phyloP scores from a whole-genome alignment of 2,888 invertebrate genomes.

The Osmoderma eremita region DNA sequence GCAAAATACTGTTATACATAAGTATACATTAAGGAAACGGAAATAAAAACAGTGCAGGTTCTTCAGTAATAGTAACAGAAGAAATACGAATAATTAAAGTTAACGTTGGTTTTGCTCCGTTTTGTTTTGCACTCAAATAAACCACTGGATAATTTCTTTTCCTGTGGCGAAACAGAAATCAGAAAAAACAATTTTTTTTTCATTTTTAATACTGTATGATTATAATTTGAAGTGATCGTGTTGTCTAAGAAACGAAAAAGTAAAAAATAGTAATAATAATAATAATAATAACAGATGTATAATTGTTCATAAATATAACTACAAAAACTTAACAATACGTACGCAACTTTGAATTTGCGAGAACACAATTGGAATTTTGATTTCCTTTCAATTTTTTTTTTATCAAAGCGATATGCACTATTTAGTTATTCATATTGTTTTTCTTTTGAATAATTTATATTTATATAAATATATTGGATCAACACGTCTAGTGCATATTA shows the following conservation, averaged over 20 bases:
- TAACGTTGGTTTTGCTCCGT: no score
- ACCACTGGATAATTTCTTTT: not conserved
- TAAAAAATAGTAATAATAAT: slow-evolving; percentile 10
- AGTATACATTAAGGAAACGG: slow-evolving; percentile 48
- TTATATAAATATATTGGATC: slow-evolving; percentile 13
- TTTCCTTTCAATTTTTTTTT: slow-evolving; percentile 25
- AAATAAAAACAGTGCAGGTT: slow-evolving; percentile 5
- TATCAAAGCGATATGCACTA: slow-evolving; percentile 22
- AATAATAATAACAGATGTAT: slow-evolving; percentile 32
- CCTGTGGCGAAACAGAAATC: not conserved
- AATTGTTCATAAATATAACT: slow-evolving; percentile 38
- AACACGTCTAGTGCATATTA: slow-evolving; percentile 24
- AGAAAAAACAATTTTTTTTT: not conserved
- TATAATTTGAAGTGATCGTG: slow-evolving; percentile 1
- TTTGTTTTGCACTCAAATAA: no score
- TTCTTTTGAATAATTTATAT: slow-evolving; percentile 10
- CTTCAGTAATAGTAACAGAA: not conserved
- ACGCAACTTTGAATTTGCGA: slow-evolving; percentile 10
- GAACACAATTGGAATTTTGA: slow-evolving; percentile 40
- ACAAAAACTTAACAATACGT: slow-evolving; percentile 38
- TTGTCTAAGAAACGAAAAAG: not conserved
- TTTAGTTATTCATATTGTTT: slow-evolving; percentile 2
- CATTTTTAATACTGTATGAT: slow-evolving; percentile 10
- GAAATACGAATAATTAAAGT: not conserved
- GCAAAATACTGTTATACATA: slow-evolving; percentile 46